Conservation (phyloP, 2,113 vertebrate genomes). For the Pachycephala philippinensis region DNA sequence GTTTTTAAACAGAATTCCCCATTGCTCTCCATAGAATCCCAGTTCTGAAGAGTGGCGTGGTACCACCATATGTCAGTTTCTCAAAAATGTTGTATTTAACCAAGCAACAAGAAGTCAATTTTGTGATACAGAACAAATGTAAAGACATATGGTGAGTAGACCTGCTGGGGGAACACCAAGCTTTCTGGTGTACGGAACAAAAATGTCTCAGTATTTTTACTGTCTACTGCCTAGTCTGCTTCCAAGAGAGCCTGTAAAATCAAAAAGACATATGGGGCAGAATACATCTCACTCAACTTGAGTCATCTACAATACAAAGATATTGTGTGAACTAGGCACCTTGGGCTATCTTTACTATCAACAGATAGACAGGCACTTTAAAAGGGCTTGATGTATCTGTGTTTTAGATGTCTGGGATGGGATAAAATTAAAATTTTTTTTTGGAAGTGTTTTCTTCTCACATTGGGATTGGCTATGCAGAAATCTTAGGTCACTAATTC, state of each 20-base stretch:
- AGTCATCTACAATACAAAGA: neutral
- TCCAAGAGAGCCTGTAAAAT: conserved; percentile 2
- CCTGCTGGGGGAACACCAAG: conserved; percentile 41
- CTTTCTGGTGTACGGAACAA: neutral
- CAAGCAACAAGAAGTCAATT: conserved; percentile 42
- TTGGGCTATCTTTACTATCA: neutral
- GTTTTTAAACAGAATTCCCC: conserved; percentile 38
- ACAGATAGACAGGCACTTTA: neutral
- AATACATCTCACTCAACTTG: neutral
- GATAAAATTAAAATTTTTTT: neutral
- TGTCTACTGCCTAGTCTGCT: conserved; percentile 18
- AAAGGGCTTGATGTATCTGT: neutral
- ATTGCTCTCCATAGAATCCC: neutral
- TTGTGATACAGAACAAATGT: conserved; percentile 47
- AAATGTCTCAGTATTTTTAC: conserved; percentile 32
- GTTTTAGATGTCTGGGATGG: neutral
- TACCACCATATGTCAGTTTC: conserved; percentile 27
- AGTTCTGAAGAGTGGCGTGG: neutral
- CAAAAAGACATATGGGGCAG: neutral
- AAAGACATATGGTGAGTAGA: conserved; percentile 65
- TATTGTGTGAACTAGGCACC: neutral
- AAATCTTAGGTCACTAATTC: neutral
- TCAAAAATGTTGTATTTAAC: conserved; percentile 42
- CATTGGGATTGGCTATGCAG: neutral
- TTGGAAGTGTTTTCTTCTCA: neutral